These are phyloP conservation scores for Plectus sambesii DNA, from an alignment of 1,140 invertebrate species.

Conservation along the genomic window DNA sequence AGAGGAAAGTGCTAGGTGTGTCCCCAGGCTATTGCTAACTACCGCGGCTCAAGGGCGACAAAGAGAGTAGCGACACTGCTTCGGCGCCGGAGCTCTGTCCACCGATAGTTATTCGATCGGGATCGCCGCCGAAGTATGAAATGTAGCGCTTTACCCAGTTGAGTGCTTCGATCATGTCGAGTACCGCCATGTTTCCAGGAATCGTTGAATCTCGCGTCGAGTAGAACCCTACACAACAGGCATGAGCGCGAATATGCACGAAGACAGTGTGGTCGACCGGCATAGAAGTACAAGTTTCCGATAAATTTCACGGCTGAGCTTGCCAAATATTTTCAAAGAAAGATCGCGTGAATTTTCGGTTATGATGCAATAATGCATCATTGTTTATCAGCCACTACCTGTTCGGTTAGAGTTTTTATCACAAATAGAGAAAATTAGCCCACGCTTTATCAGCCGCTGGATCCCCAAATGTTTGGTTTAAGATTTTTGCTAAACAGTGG, in stretches of 20 bases:
- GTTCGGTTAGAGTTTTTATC: too few relatives aligned
- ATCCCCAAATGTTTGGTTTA: too few relatives aligned
- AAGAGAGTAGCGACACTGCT: slow-evolving; percentile 45
- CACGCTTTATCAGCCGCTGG: too few relatives aligned
- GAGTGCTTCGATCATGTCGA: slow-evolving; percentile 61
- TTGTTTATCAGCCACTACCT: too few relatives aligned
- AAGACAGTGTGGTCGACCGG: neutral
- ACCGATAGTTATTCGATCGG: slow-evolving; percentile 58
- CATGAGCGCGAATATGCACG: neutral
- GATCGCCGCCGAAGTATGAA: slow-evolving; percentile 61
- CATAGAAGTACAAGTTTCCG: neutral
- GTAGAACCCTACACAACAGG: slow-evolving; percentile 29
- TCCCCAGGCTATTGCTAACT: neutral
- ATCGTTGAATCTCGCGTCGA: slow-evolving; percentile 5
- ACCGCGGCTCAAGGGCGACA: slow-evolving; percentile 8
- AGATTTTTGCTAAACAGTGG: neutral
- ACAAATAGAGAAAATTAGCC: too few relatives aligned
- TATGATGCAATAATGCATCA: too few relatives aligned
- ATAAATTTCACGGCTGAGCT: neutral
- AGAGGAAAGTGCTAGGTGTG: neutral
- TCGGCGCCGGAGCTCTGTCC: slow-evolving; percentile 59
- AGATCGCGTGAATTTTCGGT: neutral
- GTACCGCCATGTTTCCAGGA: slow-evolving; percentile 58
- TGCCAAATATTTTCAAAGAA: neutral
- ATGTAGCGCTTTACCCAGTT: slow-evolving; percentile 62